Evolutionary conservation across 2,113 vertebrate species (phyloP), one percentile per base, ranked within the genome.

Genomic region (Parus major): DNA sequence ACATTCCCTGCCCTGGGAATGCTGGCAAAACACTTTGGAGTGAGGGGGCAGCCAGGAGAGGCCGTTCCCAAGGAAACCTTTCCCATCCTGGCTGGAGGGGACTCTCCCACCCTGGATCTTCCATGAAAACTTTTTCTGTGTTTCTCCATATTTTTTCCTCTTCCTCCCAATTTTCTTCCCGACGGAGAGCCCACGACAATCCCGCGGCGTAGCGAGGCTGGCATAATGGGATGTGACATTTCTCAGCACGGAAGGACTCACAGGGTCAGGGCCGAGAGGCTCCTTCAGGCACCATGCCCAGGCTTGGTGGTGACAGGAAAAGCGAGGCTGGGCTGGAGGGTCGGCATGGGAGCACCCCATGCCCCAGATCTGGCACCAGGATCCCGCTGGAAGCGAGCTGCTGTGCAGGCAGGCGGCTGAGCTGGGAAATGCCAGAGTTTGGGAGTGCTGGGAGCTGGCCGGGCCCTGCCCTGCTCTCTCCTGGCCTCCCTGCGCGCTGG

Each of bases 301-400:
- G 2, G 35, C 42, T 39, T 16, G 90, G 23, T 1, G 47, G 56
- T n/a, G 92, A 70, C 29, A 2, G 23, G 76, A 68, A 4, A 3
- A 33, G 52, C 75, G 1, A 41, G 89, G 56, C 17, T 12, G 75
- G 61, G 86, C 78, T 52, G 83, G 77, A 46, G 75, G 83, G n/a
- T 35, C 6, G 2, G 76, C 10, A 2, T 0, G 2, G 42, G 52
- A 75, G 10, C 83, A 46, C 60, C 80, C 80, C 57, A 0, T 2
- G 27, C 5, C 57, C 55, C 71, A 7, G 21, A 15, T 31, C 17
- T 2, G 1, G 39, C 9, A 0, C 2, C 4, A 9, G 33, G 36
- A 60, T 52, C 6, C 2, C 7, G 0, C 11, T 63, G 80, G 61
- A 49, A 65, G 2, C 0, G 1, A 72, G 15, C n/a, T 42, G 5